Evolutionary conservation across 2,797 vertebrate species (phyloP).

Genomic region (Brotula barbata): DNA sequence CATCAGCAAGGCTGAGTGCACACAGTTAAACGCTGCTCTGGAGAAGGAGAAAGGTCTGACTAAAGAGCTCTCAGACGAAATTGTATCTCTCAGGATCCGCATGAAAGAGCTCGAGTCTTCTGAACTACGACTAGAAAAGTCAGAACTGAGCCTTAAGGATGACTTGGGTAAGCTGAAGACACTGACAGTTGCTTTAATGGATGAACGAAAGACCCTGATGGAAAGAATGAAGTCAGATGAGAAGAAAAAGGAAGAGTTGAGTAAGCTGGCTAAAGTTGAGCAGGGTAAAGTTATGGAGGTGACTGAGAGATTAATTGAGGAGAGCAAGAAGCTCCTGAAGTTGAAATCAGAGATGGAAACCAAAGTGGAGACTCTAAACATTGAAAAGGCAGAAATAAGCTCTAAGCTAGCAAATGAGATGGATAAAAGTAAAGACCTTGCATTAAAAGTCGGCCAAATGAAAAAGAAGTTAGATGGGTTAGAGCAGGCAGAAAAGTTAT

Average conservation of each 20-base stretch:
- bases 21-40: slow-evolving; percentile 85
- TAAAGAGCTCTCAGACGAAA: slow-evolving; percentile 90
- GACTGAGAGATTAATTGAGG: slow-evolving; percentile 96
- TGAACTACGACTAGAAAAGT: slow-evolving; percentile 91
- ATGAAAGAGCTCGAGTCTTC: slow-evolving; percentile 93
- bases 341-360: slow-evolving; percentile 97
- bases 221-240: slow-evolving; percentile 93
- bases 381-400: slow-evolving; percentile 87
- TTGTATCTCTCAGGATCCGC: slow-evolving; percentile 87
- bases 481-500: slow-evolving; percentile 85
- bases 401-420: slow-evolving; percentile 83
- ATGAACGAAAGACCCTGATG: slow-evolving; percentile 91
- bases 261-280: slow-evolving; percentile 87
- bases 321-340: slow-evolving; percentile 96
- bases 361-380: slow-evolving; percentile 85
- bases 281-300: slow-evolving; percentile 96
- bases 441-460: slow-evolving; percentile 82
- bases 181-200: slow-evolving; percentile 91
- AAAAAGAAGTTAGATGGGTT: slow-evolving; percentile 89
- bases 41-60: slow-evolving; percentile 89
- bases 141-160: slow-evolving; percentile 92
- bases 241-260: slow-evolving; percentile 88
- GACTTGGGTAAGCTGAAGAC: slow-evolving; percentile 97
- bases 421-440: slow-evolving; percentile 87
- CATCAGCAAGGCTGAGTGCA: slow-evolving; percentile 87